These are phyloP conservation scores for Caenorhabditis sulstoni DNA, from an alignment of 2,888 invertebrate species.

Conservation along the genomic window DNA sequence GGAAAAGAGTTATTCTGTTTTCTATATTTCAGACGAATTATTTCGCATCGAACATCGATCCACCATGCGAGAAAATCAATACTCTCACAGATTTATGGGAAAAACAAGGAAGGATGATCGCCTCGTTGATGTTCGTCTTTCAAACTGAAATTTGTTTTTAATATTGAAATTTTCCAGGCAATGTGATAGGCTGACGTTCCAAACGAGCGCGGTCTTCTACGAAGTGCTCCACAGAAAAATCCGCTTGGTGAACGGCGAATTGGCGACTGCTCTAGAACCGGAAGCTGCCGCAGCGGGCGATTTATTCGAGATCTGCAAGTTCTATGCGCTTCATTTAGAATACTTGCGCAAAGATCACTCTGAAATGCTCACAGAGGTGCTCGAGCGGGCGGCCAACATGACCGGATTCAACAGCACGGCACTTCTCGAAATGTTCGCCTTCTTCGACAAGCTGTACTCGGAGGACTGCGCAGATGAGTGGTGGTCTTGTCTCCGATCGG, in stretches of 20 bases:
- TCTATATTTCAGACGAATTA: constrained; percentile 8
- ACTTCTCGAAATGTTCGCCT: constrained; percentile 28
- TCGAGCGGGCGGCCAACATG: constrained; percentile 4
- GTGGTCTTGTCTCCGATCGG: constrained; percentile 31
- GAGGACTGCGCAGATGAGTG: constrained; percentile 40
- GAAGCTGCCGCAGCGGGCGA: constrained; percentile 27
- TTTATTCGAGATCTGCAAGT: constrained; percentile 46
- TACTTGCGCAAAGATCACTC: constrained; percentile 31
- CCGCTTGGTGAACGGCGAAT: constrained; percentile 6
- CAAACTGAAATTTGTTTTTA: background rate
- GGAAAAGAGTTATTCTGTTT: background rate
- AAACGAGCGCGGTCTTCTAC: constrained; percentile 28
- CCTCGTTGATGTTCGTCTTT: constrained; percentile 18
- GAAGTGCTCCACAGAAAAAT: constrained; percentile 30
- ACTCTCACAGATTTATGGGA: constrained; percentile 18
- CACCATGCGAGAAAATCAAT: background rate
- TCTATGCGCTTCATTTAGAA: constrained; percentile 38
- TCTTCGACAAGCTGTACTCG: constrained; percentile 40
- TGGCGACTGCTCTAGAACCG: constrained; percentile 27
- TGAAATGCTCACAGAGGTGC: constrained; percentile 6
- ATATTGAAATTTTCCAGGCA: constrained; percentile 12
- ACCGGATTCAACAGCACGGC: constrained; percentile 21
- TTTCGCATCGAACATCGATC: background rate
- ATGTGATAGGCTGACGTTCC: background rate
- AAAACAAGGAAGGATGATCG: constrained; percentile 20